These are phyloP conservation scores for Anisognathus igniventris DNA, from an alignment of 2,797 vertebrate genomes.

Conservation along the genomic window DNA sequence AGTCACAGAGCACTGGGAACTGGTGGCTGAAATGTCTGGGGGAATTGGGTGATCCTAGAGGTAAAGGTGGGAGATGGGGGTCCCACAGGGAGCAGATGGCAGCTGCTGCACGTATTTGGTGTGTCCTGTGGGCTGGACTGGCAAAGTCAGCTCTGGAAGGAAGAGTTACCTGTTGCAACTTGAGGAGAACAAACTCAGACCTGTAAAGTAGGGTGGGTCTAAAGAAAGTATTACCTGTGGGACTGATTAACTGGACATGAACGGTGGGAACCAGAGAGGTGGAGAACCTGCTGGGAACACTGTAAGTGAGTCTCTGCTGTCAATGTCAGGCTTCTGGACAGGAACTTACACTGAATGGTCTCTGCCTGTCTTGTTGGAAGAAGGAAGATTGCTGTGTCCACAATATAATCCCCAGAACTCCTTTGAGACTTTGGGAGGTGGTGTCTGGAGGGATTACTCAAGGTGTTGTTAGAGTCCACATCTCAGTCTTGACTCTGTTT, in stretches of 20 bases:
- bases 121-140: not conserved
- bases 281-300: not conserved
- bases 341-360: rapidly evolving
- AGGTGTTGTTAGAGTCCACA: not conserved
- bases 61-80: not conserved
- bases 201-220: not conserved
- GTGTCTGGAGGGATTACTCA: not conserved
- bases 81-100: not conserved
- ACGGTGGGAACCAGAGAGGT: not conserved
- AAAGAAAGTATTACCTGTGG: not conserved
- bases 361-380: not conserved
- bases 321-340: not conserved
- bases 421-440: not conserved
- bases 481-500: not conserved
- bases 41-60: not conserved
- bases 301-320: not conserved
- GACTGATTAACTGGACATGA: not conserved
- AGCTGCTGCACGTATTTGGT: rapidly evolving
- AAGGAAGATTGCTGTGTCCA: not conserved
- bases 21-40: not conserved
- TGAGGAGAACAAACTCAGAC: not conserved
- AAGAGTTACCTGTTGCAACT: not conserved
- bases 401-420: rapidly evolving
- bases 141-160: not conserved
- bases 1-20: not conserved